Evolutionary conservation across 2,888 invertebrate genomes (phyloP), one percentile per base, ranked within the genome.

Genomic region (Nasonovia ribisnigri): DNA sequence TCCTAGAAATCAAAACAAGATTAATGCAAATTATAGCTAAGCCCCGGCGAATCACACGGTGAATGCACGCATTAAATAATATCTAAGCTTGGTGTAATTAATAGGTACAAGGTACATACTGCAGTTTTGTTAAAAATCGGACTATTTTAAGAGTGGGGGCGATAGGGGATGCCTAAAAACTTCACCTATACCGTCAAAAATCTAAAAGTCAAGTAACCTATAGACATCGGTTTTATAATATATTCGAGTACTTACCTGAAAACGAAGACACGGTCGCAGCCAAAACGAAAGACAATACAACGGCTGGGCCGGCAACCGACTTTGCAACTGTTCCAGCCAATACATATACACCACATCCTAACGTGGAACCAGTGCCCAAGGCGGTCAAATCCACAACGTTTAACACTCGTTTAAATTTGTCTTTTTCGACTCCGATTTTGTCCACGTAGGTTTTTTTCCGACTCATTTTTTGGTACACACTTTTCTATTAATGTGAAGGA

Each of bases 311-410:
- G 20, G 96, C 96, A 26, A 95, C 95, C 84, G 96, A 95, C 92
- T 95, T 96, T 5, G 96, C 96, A 5, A 96, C 96, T 29, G 96
- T 95, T 16, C 96, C 96, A 91, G 96, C 96, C 94, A 97, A 95
- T 6, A 97, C 96, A 95, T 97, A 97, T 77, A 97, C 96, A 2
- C 97, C 97, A 1, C 97, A 96, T 11, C 97, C 97, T 13, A 97
- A 96, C 0, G 96, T 96, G 43, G 95, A 95, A 29, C 96, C 96
- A 43, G 96, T 95, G 24, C 95, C 95, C 54, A 97, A 95, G 26
- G 96, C 96, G 60, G 96, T 96, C 29, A 97, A 95, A 95, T 97
- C 97, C n/a, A 96, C 94, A 0, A 96, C 96, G 13, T 95, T 95
- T 24, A 97, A 95, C 94, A 96, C 96, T 94, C 96, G 95, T 90